Percentiles rank a stretch among this genome's conserved stretches.
These are phyloP conservation scores for Spodoptera litura DNA, from an alignment of 1,140 invertebrate species.

Conservation along the genomic window DNA sequence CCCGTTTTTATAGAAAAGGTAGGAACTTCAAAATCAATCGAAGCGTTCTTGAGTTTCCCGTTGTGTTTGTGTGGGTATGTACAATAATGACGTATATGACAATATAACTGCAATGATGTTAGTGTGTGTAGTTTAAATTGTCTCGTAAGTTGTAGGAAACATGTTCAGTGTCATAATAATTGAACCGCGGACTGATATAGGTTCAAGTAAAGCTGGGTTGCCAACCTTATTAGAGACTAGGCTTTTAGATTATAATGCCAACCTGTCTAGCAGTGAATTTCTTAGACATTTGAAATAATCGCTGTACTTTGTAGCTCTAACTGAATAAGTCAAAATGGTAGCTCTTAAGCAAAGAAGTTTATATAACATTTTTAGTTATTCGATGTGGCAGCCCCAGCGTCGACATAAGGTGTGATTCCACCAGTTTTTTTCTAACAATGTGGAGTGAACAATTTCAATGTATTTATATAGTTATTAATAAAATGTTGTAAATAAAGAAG, in stretches of 20 bases:
- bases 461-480: conserved; percentile 44
- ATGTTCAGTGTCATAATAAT: conserved; percentile 15
- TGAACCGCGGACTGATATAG: conserved; percentile 23
- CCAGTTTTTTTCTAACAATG: conserved; percentile 18
- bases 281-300: neutral
- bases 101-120: neutral
- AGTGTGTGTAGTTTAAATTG: neutral
- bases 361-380: neutral
- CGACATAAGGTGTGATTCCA: conserved; percentile 20
- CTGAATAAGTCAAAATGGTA: neutral
- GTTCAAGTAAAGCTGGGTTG: conserved; percentile 9
- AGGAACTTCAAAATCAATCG: neutral
- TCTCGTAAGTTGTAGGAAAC: neutral
- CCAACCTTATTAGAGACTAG: neutral
- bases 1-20: neutral
- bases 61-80: neutral
- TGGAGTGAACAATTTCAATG: conserved; percentile 36
- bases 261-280: neutral
- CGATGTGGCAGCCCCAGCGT: conserved; percentile 11
- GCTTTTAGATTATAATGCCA: neutral
- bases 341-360: neutral
- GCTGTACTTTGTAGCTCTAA: neutral
- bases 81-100: neutral
- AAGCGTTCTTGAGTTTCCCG: too few species aligned
- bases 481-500: conserved; percentile 39